A percentile compares a stretch with the other conserved stretches of the same genome.
Evolutionary conservation across 1,140 invertebrate species (phyloP).

Genomic region (Chionoecetes opilio): DNA sequence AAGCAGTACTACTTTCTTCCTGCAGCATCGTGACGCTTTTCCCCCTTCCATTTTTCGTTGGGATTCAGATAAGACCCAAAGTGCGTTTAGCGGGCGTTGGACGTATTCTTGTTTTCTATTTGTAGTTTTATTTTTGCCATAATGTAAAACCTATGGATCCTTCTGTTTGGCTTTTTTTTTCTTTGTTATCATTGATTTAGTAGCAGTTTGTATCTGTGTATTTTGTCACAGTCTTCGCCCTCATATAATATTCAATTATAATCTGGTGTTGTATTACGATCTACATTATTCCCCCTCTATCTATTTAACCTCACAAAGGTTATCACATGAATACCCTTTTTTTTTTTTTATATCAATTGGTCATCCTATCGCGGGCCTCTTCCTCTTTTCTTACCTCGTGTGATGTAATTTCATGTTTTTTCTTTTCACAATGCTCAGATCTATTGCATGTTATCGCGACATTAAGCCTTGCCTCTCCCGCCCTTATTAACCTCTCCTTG

Average conservation of each 20-base stretch:
- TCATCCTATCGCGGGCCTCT: neutral
- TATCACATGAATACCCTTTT: neutral
- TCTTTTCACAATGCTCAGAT: neutral
- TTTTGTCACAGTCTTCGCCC: neutral
- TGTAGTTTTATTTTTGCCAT: neutral
- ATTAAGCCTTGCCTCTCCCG: neutral
- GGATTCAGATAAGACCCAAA: no score
- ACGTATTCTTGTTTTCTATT: neutral
- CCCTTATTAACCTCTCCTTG: constrained; percentile 18
- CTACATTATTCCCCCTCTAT: neutral
- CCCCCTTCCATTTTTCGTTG: no score
- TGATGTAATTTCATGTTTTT: neutral
- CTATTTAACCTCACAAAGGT: neutral
- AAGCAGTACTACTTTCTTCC: neutral
- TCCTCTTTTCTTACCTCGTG: neutral
- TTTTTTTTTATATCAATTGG: neutral
- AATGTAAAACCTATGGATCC: neutral
- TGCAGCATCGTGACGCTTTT: neutral
- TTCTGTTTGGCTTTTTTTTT: neutral
- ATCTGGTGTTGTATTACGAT: no score
- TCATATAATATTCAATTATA: no score
- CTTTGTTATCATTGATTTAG: neutral
- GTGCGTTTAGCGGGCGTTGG: neutral
- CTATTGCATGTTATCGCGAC: neutral
- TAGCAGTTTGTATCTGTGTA: neutral